Base-by-base conservation (phyloP, 2,888 invertebrate species). In the Nymphalis urticae region DNA sequence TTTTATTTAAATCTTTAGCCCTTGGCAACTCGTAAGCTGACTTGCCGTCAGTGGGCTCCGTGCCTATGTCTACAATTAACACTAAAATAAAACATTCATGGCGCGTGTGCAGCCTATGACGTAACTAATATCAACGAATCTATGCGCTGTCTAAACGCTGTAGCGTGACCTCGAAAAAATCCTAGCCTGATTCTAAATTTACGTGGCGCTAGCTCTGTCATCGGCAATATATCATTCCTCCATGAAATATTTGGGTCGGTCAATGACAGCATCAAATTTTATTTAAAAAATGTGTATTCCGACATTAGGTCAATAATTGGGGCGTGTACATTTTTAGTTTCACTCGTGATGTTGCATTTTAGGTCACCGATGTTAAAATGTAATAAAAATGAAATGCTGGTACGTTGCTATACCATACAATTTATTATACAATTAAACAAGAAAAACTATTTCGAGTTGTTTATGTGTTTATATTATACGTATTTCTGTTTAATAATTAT, bases 231-330 rank as follows among this genome's bases (percentile, higher is more conserved):
- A 87, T 85, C 86, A 87, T 84, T 81, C 82, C 76, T 76, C 78
- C 75, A 79, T 79, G 79, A 82, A 85, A 83, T 83, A 90, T 87
- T 82, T 86, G 80, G 90, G 89, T 82, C 87, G 87, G 89, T 89
- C 88, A 88, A 85, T 87, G 88, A 87, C 88, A 88, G 84, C 79
- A 75, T 74, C 75, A 75, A 75, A 80, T 79, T 78, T 79, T 72
- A 71, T 74, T 81, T 81, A 83, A 81, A 42, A 42, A 62, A 32
- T 76, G 71, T 72, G 69, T 75, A 75, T 74, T 75, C 73, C 77
- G 73, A 71, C 76, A 76, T 73, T 75, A 70, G 68, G 68, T 76
- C 75, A 77, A 76, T 78, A 79, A 79, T 79, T 81, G 72, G 81
- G 73, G 64, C 79, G 75, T 64, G 72, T 66, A 71, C 70, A 65